Evolutionary conservation across 92 coral and sea anemone species (phyloP).

Genomic region (Virgularia gustaviana): DNA sequence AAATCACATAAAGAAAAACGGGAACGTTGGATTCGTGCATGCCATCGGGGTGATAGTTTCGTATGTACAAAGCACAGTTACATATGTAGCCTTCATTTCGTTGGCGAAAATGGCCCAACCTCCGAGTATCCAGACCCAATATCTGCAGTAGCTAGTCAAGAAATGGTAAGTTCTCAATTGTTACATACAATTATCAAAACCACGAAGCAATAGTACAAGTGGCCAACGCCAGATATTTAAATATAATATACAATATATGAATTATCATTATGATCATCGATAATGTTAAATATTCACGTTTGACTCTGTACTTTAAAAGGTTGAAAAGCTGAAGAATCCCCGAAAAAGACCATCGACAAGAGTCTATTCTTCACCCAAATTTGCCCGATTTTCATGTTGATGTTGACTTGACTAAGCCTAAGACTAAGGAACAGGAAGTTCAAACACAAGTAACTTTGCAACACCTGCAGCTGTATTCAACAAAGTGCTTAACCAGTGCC

Average conservation of each 20-base stretch:
- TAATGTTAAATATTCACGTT: background rate
- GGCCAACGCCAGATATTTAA: background rate
- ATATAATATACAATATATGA: background rate
- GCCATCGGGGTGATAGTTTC: constrained; percentile 6
- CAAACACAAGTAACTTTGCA: constrained; percentile 2
- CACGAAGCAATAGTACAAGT: background rate
- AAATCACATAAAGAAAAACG: constrained; percentile 3
- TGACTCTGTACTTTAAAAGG: background rate
- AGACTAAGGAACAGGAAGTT: background rate
- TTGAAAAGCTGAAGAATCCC: background rate
- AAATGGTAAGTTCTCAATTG: background rate
- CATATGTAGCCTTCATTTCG: constrained; percentile 19
- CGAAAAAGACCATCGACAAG: constrained; percentile 1
- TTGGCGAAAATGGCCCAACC: constrained; percentile 12
- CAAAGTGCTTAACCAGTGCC: background rate
- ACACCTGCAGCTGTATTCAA: background rate
- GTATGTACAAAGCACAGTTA: background rate
- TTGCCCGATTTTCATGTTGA: background rate
- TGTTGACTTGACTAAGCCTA: background rate
- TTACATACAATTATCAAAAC: background rate
- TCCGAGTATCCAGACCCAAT: constrained; percentile 10
- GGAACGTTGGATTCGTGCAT: constrained; percentile 5
- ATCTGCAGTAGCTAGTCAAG: background rate
- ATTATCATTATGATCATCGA: background rate
- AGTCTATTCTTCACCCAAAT: background rate